These are phyloP conservation scores for Heliconius hortense DNA, from an alignment of 2,888 invertebrate genomes.

Conservation along the genomic window DNA sequence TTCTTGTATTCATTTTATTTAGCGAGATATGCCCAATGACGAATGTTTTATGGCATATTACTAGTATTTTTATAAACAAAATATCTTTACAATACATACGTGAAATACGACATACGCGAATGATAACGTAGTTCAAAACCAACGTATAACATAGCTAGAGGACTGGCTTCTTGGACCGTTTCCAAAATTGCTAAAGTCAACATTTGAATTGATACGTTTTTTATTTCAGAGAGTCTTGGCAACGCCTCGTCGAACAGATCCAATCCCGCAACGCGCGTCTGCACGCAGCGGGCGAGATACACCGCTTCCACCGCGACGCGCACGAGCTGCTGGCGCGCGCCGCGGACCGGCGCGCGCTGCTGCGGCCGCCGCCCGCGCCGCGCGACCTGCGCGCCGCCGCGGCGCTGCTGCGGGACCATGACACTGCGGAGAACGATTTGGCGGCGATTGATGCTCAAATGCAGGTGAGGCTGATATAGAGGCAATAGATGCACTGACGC, in stretches of 20 bases:
- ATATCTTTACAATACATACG: too few species aligned
- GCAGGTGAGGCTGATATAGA: constrained; percentile 71
- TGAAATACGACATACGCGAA: too few species aligned
- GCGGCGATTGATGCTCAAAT: constrained; percentile 92
- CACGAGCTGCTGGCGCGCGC: constrained; percentile 94
- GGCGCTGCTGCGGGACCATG: constrained; percentile 91
- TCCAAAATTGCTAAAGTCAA: background rate
- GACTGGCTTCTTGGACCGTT: background rate
- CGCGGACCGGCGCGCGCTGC: constrained; percentile 89
- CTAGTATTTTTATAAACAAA: too few species aligned
- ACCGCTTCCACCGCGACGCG: constrained; percentile 97
- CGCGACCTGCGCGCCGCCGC: constrained; percentile 93
- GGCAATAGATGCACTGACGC: too few species aligned
- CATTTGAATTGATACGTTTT: too few species aligned
- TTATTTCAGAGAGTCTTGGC: constrained; percentile 87
- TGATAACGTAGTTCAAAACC: too few species aligned
- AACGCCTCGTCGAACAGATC: constrained; percentile 92
- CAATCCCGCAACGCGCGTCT: constrained; percentile 93
- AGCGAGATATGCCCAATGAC: too few species aligned
- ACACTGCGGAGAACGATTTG: constrained; percentile 96
- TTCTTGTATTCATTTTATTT: too few species aligned
- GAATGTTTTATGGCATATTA: background rate
- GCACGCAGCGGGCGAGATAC: constrained; percentile 97
- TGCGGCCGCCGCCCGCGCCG: constrained; percentile 86
- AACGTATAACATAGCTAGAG: too few species aligned